Base-by-base conservation (phyloP, 1,140 invertebrate species). In the Meloidogyne hapla region DNA sequence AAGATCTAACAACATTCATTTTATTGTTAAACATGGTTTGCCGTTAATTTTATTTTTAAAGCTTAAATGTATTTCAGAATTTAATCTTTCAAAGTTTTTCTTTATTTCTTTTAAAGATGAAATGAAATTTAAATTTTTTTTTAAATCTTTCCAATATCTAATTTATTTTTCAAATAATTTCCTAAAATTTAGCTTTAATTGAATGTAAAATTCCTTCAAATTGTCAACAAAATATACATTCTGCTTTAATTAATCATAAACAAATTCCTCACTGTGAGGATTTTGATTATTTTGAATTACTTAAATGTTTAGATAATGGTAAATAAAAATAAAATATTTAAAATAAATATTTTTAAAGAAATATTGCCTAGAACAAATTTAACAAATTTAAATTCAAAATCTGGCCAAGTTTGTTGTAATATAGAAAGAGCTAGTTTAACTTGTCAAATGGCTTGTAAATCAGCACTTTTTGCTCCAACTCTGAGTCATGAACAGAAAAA, bases 401-500 rank as follows among this genome's bases (percentile, higher is more conserved):
- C 76, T 18, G 76, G 76, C 5, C 23, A 63, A 18, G 74, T 77
- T 21, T 77, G 76, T 33, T 77, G 76, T 61, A 68, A 77, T 15
- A 67, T 68, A 18, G 67, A 68, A 0, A 18, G 33, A 9, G 26
- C 63, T 25, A 75, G 70, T 23, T 13, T 75, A 13, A 15, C 62
- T 12, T 77, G 76, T 67, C 76, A 68, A 67, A 45, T 76, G 63
- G 69, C 76, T 6, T 77, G 76, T 45, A 45, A 56, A 13, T 40
- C 33, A 6, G 76, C 76, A 13, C 74, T 77, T n/a, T 77, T 68
- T 40, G 40, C 76, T 5, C 76, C 76, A 10, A 77, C 76, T 9
- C 63, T 77, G 1, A 77, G 75, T 48, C 71, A 74, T 33, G 25
- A 66, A 13, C 13, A 77, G 38, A 77, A 77, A 26, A 26, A 48